These are phyloP conservation scores for Etheostoma cragini DNA, from an alignment of 2,113 vertebrate species.

Conservation along the genomic window DNA sequence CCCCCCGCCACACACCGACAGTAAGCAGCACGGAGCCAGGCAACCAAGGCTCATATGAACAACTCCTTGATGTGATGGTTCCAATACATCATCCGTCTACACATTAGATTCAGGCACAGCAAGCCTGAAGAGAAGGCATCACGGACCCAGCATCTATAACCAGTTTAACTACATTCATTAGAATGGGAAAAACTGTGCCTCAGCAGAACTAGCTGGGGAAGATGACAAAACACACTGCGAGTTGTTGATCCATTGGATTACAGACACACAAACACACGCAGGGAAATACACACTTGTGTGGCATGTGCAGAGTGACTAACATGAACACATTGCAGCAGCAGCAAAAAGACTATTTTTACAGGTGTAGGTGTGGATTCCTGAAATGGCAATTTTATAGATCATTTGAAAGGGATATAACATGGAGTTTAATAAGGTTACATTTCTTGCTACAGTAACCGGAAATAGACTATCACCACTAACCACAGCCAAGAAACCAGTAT, in stretches of 20 bases:
- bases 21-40: constrained; percentile 48
- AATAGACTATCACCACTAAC: constrained; percentile 25
- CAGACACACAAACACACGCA: background rate
- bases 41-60: constrained; percentile 63
- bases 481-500: constrained; percentile 20
- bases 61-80: constrained; percentile 72
- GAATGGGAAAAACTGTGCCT: constrained; percentile 51
- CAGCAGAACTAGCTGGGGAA: constrained; percentile 56
- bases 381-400: constrained; percentile 54
- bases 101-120: constrained; percentile 70
- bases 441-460: constrained; percentile 19
- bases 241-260: constrained; percentile 37
- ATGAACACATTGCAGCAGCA: background rate
- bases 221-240: constrained; percentile 39
- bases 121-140: constrained; percentile 61
- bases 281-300: background rate
- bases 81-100: constrained; percentile 76
- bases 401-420: constrained; percentile 39
- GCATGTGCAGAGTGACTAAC: constrained; percentile 8
- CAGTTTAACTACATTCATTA: constrained; percentile 76
- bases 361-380: constrained; percentile 43
- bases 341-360: constrained; percentile 40
- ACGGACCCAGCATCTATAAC: constrained; percentile 60
- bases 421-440: constrained; percentile 53
- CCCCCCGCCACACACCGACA: constrained; percentile 38